Evolutionary conservation across 2,888 invertebrate species (phyloP).

Genomic region (Globia sparganii): DNA sequence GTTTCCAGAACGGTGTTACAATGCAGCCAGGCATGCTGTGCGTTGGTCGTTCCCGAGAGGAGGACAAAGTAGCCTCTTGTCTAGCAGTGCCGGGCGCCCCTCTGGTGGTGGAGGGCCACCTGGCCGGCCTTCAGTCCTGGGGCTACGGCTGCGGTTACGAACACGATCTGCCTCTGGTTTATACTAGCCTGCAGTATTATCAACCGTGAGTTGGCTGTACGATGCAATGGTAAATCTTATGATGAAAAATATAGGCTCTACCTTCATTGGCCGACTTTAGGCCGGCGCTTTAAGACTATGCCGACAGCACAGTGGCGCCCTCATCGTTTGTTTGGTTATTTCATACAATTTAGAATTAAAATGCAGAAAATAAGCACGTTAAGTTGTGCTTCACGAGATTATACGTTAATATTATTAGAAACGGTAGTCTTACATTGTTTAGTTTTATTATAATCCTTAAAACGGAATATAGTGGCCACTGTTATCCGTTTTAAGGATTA

Average conservation of each 20-base stretch:
- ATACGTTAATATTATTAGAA: too few species aligned
- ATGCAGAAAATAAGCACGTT: too few species aligned
- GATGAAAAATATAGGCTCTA: not conserved
- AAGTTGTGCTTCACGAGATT: too few species aligned
- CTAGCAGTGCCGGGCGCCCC: constrained; percentile 84
- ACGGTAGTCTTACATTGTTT: too few species aligned
- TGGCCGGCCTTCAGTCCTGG: constrained; percentile 83
- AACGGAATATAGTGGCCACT: too few species aligned
- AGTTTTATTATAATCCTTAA: too few species aligned
- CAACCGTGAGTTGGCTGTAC: constrained; percentile 68
- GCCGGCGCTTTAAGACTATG: too few species aligned
- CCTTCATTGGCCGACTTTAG: not conserved
- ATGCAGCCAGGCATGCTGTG: constrained; percentile 77
- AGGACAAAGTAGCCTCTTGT: constrained; percentile 73
- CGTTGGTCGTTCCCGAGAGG: constrained; percentile 75
- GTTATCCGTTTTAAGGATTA: too few species aligned
- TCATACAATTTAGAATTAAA: too few species aligned
- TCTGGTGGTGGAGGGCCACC: constrained; percentile 73
- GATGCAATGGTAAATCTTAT: not conserved
- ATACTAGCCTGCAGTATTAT: constrained; percentile 74
- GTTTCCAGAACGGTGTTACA: constrained; percentile 70
- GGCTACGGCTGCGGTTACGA: constrained; percentile 84
- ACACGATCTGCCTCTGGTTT: constrained; percentile 81
- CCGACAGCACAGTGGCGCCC: too few species aligned
- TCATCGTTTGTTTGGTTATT: too few species aligned